Conservation (phyloP, 2,888 invertebrate species). For the Drosophila borborema region DNA sequence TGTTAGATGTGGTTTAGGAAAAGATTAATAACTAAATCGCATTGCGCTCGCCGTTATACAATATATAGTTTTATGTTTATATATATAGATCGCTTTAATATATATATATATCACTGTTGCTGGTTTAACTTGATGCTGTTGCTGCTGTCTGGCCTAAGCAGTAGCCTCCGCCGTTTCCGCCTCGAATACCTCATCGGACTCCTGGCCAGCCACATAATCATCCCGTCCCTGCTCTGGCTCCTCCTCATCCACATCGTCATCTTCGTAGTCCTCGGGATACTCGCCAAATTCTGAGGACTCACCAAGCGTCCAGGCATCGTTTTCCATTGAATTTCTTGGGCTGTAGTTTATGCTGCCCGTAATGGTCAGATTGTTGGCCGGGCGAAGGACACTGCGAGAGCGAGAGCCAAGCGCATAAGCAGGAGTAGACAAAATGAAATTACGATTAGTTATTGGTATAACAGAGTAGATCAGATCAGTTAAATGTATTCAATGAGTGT, state of each 20-base stretch:
- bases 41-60: slow-evolving; percentile 60
- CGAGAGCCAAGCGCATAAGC: background rate
- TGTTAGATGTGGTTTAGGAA: slow-evolving; percentile 22
- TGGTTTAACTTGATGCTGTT: slow-evolving; percentile 56
- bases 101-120: slow-evolving; percentile 75
- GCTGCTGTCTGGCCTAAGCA: slow-evolving; percentile 24
- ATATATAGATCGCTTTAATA: slow-evolving; percentile 53
- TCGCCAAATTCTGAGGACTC: slow-evolving; percentile 74
- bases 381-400: slow-evolving; percentile 58
- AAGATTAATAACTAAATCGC: slow-evolving; percentile 49
- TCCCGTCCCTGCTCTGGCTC: slow-evolving; percentile 35
- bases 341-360: slow-evolving; percentile 68
- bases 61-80: slow-evolving; percentile 50
- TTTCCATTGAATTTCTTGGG: slow-evolving; percentile 76
- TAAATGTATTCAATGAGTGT: slow-evolving; percentile 41
- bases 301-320: slow-evolving; percentile 78
- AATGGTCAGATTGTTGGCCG: slow-evolving; percentile 73
- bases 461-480: background rate
- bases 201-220: slow-evolving; percentile 54
- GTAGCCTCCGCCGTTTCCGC: slow-evolving; percentile 47
- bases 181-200: slow-evolving; percentile 68
- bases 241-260: slow-evolving; percentile 49
- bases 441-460: background rate
- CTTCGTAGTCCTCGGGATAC: slow-evolving; percentile 69
- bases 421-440: slow-evolving; percentile 8